Base-by-base conservation (phyloP, 2,113 vertebrate species). In the Picathartes gymnocephalus region DNA sequence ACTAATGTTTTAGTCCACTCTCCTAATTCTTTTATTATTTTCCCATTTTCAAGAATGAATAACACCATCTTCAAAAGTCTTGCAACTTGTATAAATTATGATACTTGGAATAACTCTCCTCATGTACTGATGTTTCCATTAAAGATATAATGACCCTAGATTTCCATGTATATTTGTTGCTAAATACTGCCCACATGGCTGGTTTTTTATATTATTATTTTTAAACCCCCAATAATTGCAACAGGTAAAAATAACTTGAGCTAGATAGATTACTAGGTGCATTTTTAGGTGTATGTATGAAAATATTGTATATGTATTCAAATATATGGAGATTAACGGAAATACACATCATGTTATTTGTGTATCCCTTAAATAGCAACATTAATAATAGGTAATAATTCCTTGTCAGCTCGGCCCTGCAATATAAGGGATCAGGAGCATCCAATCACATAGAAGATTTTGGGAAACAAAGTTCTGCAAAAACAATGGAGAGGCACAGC, bases 391-490 rank as follows among this genome's bases (percentile, higher is more conserved):
- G 9, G 1, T 6, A 79, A 58, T 35, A 60, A 68, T 60, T 60
- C 25, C 19, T 62, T 21, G 6, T 50, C 35, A 73, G 12, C 13
- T 58, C 81, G 31, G 30, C 4, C 24, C 27, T 68, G 44, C 0
- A 2, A 40, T 57, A 50, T 17, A 7, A 70, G 8, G n/a, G 21
- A 79, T 24, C 23, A 50, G 42, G 12, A 91, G 3, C 28, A 82
- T 35, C 37, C 0, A 0, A 39, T 42, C 39, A 69, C 16, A 69
- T 6, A 28, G 2, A 65, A 33, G 15, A 50, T 66, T 87, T 40
- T 72, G 57, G 50, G 69, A 80, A 86, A 64, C 6, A 66, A 58
- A 20, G 24, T 70, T 86, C 44, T 82, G 16, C 37, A 57, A 31
- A 69, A 85, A 31, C 9, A 60, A 2, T 30, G 25, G 17, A 78